These are phyloP conservation scores for Polietes domitor DNA, from an alignment of 2,888 invertebrate species.

Conservation along the genomic window DNA sequence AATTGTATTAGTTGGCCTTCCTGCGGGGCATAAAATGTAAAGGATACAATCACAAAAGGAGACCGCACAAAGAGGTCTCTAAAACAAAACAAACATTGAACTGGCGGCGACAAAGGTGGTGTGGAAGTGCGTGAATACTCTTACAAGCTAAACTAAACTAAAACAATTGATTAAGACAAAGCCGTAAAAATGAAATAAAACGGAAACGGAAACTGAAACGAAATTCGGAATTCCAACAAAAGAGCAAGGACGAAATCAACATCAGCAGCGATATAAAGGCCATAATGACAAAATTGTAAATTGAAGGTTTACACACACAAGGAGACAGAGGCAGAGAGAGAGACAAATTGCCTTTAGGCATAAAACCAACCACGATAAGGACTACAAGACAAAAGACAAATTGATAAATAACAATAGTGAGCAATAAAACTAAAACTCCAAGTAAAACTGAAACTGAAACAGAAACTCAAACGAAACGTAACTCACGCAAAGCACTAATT, in stretches of 20 bases:
- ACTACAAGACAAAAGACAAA: neutral
- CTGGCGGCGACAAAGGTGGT: neutral
- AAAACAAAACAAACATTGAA: neutral
- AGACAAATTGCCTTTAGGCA: slow-evolving; percentile 32
- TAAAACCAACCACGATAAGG: neutral
- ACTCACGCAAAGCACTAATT: slow-evolving; percentile 49
- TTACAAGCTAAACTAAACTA: neutral
- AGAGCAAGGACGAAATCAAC: neutral
- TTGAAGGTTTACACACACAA: slow-evolving; percentile 26
- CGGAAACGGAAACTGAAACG: neutral
- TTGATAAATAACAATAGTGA: slow-evolving; percentile 43
- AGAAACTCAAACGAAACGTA: neutral
- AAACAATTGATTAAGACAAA: neutral
- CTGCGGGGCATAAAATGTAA: neutral
- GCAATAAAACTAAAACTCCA: neutral
- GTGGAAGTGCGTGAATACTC: too few relatives aligned
- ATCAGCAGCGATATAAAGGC: slow-evolving; percentile 23
- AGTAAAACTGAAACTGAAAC: too few relatives aligned
- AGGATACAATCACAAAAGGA: neutral
- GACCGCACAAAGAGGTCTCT: neutral
- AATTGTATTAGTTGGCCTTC: neutral
- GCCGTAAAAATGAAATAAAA: neutral
- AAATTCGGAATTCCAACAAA: neutral
- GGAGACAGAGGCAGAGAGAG: too few relatives aligned
- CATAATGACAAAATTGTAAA: slow-evolving; percentile 18